Evolutionary conservation across 2,888 invertebrate species (phyloP), one percentile per base, ranked within the genome.

Genomic region (Ephialtes manifestator): DNA sequence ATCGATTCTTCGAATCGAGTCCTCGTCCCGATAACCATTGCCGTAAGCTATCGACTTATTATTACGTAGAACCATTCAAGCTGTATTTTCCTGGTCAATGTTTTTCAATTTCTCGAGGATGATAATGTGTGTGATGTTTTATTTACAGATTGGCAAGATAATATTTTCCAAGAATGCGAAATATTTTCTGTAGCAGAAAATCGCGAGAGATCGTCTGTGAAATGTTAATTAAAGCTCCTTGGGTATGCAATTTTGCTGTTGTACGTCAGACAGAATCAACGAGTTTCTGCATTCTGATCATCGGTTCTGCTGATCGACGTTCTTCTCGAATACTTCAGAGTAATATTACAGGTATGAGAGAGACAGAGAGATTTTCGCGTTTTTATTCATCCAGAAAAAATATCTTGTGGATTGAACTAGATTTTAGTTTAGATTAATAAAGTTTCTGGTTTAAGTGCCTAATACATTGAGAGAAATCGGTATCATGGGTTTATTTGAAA

Each of bases 1-100:
- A 13, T 20, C 53, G 35, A 76, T 76, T 70, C 70, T 53, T 72
- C 58, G 82, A 72, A 82, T 13, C 24, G 15, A 20, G 11, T 0
- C 31, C 8, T 28, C 51, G 70, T 2, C 7, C 55, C n/a, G 24
- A 24, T 58, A 72, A 39, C 72, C 58, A 18, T 15, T 15, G 8
- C 5, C 43, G 20, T 5, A 24, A 18, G 18, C 7, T 11, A 35
- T 51, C 55, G 31, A 58, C 1, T 20, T 15, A 39, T 20, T 15
- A 39, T 53, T 71, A 53, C 71, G 35, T 53, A 7, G 53, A 71
- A 39, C 20, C 20, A 35, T 18, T 20, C 11, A 35, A 71, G 8
- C 7, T 15, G 15, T 35, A 15, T 31, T 20, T 35, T n/a, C 10
- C 51, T 18, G n/a, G 24, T 20, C 13, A 18, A 13, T 0, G n/a